Conservation (phyloP, 2,113 vertebrate genomes). For the Dermatemys mawii region DNA sequence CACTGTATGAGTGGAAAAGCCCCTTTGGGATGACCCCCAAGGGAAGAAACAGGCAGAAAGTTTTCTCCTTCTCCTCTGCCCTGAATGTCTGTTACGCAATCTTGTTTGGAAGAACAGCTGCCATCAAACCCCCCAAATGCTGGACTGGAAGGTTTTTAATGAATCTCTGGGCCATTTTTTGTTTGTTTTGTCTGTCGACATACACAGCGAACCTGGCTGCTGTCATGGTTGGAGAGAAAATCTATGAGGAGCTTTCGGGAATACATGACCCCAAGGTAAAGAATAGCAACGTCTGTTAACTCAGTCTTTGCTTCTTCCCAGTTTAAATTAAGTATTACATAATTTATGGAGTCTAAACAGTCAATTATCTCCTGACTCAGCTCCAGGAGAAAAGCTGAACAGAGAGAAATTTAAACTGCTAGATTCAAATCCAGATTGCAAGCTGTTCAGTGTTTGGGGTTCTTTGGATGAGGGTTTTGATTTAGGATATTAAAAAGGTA, state of each 20-base stretch:
- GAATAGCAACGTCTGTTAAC: conserved; percentile 8
- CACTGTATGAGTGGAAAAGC: conserved; percentile 88
- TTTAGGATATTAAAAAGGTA: neutral
- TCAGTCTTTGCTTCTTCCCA: conserved; percentile 13
- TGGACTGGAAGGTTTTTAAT: conserved; percentile 90
- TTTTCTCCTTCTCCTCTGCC: conserved; percentile 88
- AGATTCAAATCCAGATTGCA: neutral
- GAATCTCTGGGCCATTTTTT: conserved; percentile 92
- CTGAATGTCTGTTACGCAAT: conserved; percentile 87
- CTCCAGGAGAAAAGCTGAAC: neutral
- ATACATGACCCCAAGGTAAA: conserved; percentile 92
- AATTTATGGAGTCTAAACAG: neutral
- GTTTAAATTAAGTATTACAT: neutral
- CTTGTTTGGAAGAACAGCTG: conserved; percentile 86
- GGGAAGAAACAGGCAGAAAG: conserved; percentile 84
- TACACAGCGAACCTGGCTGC: conserved; percentile 89
- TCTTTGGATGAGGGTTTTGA: neutral
- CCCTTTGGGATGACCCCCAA: conserved; percentile 88
- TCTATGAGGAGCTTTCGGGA: conserved; percentile 89
- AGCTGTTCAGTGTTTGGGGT: accelerated
- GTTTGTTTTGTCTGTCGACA: conserved; percentile 87
- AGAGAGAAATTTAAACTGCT: neutral
- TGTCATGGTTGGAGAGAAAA: conserved; percentile 92
- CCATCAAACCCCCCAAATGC: conserved; percentile 88
- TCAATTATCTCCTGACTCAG: neutral